A percentile compares a stretch with the other conserved stretches of the same genome.
Conservation (phyloP, 2,113 vertebrate genomes). For the Antechinus flavipes region DNA sequence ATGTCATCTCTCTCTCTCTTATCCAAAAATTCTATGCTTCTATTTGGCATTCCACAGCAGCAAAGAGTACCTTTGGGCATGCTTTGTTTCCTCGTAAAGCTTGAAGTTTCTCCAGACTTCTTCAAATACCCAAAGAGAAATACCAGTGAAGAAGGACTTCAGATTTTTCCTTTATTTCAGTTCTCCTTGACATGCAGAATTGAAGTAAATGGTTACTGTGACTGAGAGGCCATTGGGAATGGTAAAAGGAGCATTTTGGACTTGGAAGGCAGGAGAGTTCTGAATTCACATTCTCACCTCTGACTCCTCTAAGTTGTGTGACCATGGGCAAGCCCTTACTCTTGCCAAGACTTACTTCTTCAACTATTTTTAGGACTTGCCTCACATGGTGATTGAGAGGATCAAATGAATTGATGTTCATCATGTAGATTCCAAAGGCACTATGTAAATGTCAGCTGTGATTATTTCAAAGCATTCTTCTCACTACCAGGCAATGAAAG, state of each 20-base stretch:
- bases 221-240: background rate
- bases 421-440: background rate
- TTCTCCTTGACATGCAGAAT: background rate
- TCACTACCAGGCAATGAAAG: background rate
- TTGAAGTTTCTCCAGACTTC: background rate
- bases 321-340: background rate
- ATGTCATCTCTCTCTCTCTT: background rate
- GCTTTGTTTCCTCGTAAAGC: background rate
- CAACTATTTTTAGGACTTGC: background rate
- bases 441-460: background rate
- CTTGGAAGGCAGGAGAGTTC: background rate
- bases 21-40: background rate
- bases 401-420: background rate
- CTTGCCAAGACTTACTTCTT: background rate
- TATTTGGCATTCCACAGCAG: background rate
- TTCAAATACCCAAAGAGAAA: background rate
- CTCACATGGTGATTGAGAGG: background rate
- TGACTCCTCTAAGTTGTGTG: background rate
- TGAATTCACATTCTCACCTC: background rate
- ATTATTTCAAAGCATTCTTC: background rate
- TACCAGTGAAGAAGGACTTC: background rate
- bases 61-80: background rate
- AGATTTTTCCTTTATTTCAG: background rate
- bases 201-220: background rate
- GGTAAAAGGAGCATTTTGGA: background rate